Base-by-base conservation (phyloP, 1,140 invertebrate species). In the Vanessa tameamea region DNA sequence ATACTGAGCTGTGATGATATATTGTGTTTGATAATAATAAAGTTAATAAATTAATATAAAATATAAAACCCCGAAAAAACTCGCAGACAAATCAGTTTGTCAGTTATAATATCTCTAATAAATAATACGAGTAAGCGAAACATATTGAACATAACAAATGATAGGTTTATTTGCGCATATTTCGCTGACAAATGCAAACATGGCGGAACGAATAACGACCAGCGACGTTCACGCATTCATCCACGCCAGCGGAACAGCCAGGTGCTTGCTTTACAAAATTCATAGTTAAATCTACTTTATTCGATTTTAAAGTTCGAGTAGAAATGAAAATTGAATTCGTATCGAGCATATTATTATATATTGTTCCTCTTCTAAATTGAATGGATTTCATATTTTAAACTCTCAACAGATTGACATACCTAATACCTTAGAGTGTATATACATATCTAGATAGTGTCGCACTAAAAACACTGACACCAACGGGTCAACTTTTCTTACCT, bases 161-260 rank as follows among this genome's bases (percentile, higher is more conserved):
- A 67, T 63, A 47, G 64, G 65, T 73, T 43, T 68, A 73, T 73
- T 73, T 68, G 57, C 65, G 26, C 59, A 63, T 73, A 68, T 73
- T 73, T 67, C 20, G 64, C 71, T 73, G 71, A 73, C 64, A 63
- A 70, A 63, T 66, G 65, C 55, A 63, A 73, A 67, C 57, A 73
- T 55, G 53, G 20, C 15, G 65, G 65, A 11, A 57, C 72, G 63
- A 57, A 66, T 67, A 61, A 63, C 64, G 47, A 70, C 43, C 55
- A 68, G n/a, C 69, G 63, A 55, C 64, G 64, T 73, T 68, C 66
- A 68, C 64, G 65, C 64, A 73, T 73, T 51, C 57, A 68, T 73
- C 31, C 68, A 70, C 57, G 57, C 64, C 72, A 73, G n/a, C 47
- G 26, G 51, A 70, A 70, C 64, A 66, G 72, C 72, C 70, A 73